Percentiles rank a stretch among this genome's conserved stretches.
Evolutionary conservation across 2,797 vertebrate genomes (phyloP).

Genomic region (Chelon labrosus): DNA sequence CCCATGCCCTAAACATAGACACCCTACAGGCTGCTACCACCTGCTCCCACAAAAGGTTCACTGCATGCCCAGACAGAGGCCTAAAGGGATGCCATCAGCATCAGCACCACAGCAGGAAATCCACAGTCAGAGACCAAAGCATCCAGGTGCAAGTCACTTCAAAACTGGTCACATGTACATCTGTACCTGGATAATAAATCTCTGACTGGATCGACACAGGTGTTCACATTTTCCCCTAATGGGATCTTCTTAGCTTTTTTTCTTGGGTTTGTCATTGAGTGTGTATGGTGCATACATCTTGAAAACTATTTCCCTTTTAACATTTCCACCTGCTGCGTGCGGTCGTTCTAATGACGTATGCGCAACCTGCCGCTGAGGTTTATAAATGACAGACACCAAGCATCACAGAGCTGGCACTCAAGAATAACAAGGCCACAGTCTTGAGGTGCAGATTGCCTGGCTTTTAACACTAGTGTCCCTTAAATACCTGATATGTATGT

Average conservation of each 20-base stretch:
- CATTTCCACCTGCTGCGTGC: conserved; percentile 27
- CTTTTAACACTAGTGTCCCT: conserved; percentile 43
- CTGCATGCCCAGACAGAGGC: conserved; percentile 22
- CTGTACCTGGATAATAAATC: neutral
- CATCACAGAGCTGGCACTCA: conserved; percentile 28
- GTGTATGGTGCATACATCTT: neutral
- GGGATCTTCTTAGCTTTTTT: neutral
- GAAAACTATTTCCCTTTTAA: conserved; percentile 6
- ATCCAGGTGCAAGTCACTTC: conserved; percentile 45
- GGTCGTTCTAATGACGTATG: conserved; percentile 20
- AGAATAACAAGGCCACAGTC: conserved; percentile 34
- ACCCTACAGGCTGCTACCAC: conserved; percentile 39
- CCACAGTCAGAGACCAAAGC: conserved; percentile 27
- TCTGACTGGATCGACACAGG: neutral
- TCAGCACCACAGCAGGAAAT: conserved; percentile 34
- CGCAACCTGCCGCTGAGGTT: conserved; percentile 30
- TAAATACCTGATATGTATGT: conserved; percentile 52
- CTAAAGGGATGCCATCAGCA: conserved; percentile 34
- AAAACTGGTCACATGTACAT: conserved; percentile 22
- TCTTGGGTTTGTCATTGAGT: neutral
- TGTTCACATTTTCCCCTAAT: conserved; percentile 7
- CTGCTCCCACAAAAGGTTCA: conserved; percentile 45
- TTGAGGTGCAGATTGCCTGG: conserved; percentile 28
- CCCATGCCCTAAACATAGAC: conserved; percentile 9
- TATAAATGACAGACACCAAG: conserved; percentile 26